phyloP scores from a whole-genome alignment of 2,888 invertebrate species.

The Stenichneumon culpator region DNA sequence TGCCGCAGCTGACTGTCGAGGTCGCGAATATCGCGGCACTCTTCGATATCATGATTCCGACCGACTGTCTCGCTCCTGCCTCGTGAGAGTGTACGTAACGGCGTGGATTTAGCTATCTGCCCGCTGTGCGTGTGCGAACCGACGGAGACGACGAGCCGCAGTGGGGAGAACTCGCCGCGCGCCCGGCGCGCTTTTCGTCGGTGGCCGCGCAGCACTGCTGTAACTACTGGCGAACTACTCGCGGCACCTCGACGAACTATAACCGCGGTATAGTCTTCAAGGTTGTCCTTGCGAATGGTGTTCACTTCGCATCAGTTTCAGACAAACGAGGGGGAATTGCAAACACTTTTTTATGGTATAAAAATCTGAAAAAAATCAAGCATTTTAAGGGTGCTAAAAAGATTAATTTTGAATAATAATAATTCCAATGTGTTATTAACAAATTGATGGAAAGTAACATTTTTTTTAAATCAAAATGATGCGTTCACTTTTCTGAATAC shows the following conservation, averaged over 20 bases:
- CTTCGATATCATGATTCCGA: slow-evolving; percentile 32
- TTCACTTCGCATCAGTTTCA: too few species aligned
- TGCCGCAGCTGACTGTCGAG: slow-evolving; percentile 43
- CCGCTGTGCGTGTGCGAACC: background rate
- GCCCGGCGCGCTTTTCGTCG: slow-evolving; percentile 50
- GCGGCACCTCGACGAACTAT: background rate
- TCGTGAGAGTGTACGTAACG: background rate
- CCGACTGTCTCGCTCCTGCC: slow-evolving; percentile 2
- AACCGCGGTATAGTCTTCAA: too few species aligned
- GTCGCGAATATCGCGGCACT: slow-evolving; percentile 32
- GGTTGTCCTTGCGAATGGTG: too few species aligned
- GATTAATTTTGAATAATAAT: too few species aligned
- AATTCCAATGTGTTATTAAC: too few species aligned
- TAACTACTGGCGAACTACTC: slow-evolving; percentile 43
- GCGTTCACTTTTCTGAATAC: too few species aligned
- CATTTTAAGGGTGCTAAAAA: too few species aligned
- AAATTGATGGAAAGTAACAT: too few species aligned
- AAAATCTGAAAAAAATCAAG: too few species aligned
- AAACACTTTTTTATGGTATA: too few species aligned
- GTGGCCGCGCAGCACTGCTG: slow-evolving; percentile 53
- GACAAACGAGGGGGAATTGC: too few species aligned
- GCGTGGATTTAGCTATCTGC: slow-evolving; percentile 6
- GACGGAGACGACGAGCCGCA: slow-evolving; percentile 22
- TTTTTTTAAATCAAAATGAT: too few species aligned
- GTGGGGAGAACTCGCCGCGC: slow-evolving; percentile 49